Conservation (phyloP, 2,113 vertebrate genomes). For the Pelecanoides urinatrix region DNA sequence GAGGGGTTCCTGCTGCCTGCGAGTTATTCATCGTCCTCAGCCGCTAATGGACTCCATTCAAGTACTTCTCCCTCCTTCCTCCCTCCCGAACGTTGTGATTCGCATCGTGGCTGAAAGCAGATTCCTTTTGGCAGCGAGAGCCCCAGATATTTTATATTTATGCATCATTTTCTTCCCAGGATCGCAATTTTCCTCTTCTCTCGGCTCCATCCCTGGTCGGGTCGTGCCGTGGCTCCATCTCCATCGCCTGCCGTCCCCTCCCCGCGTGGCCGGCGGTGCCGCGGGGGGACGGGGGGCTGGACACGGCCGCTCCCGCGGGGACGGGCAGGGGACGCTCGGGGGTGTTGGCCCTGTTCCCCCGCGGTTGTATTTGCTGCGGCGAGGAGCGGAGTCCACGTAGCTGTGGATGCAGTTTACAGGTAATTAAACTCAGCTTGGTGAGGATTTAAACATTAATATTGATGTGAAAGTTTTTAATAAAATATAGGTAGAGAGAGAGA, state of each 20-base stretch:
- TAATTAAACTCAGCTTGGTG: constrained; percentile 57
- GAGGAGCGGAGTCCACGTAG: neutral
- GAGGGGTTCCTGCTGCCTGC: neutral
- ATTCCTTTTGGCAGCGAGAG: neutral
- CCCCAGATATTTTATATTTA: neutral
- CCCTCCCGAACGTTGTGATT: neutral
- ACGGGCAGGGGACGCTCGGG: neutral
- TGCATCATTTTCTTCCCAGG: neutral
- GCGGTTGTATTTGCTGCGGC: neutral
- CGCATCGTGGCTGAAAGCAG: neutral
- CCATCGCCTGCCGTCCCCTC: neutral
- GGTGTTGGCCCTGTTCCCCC: neutral
- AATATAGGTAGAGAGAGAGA: constrained; percentile 28
- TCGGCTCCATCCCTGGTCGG: neutral
- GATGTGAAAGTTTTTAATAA: constrained; percentile 66
- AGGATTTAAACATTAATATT: constrained; percentile 59
- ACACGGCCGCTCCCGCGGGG: fast-evolving
- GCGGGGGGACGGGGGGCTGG: neutral
- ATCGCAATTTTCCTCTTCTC: neutral
- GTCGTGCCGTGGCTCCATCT: fast-evolving
- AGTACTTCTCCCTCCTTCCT: neutral
- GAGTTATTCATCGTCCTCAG: neutral
- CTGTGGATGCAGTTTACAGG: constrained; percentile 41
- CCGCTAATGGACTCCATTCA: constrained; percentile 18
- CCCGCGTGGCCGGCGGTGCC: fast-evolving